Percentiles rank a stretch among this genome's conserved stretches.
These are phyloP conservation scores for Dryococelus australis DNA, from an alignment of 2,888 invertebrate genomes.

Conservation along the genomic window DNA sequence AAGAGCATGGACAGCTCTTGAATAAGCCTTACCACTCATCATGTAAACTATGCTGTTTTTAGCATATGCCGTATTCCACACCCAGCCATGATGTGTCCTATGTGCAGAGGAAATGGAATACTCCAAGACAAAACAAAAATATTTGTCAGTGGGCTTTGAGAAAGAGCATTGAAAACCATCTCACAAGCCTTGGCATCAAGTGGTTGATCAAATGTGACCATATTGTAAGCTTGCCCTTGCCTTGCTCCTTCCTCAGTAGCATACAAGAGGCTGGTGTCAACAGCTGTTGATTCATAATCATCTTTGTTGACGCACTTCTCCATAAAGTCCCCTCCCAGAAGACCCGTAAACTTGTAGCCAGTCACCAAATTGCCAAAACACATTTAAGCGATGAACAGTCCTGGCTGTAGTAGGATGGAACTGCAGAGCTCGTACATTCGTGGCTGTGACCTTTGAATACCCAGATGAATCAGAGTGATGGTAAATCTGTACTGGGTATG, in stretches of 20 bases:
- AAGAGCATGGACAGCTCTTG: slow-evolving; percentile 4
- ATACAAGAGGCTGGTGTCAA: not conserved
- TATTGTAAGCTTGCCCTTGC: not conserved
- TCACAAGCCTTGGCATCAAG: not conserved
- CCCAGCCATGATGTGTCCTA: too few species aligned
- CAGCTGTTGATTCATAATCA: not conserved
- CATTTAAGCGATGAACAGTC: not conserved
- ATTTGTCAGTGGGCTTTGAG: not conserved
- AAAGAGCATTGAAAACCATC: not conserved
- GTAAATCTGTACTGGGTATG: not conserved
- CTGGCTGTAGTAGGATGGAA: not conserved
- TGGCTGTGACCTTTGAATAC: not conserved
- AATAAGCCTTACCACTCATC: slow-evolving; percentile 20
- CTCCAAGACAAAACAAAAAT: not conserved
- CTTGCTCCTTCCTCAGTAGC: not conserved
- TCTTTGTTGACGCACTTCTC: slow-evolving; percentile 3
- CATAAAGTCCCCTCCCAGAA: not conserved
- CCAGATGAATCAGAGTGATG: not conserved
- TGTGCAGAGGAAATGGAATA: not conserved
- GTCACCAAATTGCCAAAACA: not conserved
- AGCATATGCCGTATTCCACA: not conserved
- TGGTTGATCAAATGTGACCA: slow-evolving; percentile 13
- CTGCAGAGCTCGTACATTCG: not conserved
- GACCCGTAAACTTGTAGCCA: not conserved
- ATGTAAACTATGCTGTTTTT: not conserved